A percentile compares a stretch with the other conserved stretches of the same genome.
phyloP scores from a whole-genome alignment of 2,797 vertebrate genomes.

The Cetoscarus ocellatus region DNA sequence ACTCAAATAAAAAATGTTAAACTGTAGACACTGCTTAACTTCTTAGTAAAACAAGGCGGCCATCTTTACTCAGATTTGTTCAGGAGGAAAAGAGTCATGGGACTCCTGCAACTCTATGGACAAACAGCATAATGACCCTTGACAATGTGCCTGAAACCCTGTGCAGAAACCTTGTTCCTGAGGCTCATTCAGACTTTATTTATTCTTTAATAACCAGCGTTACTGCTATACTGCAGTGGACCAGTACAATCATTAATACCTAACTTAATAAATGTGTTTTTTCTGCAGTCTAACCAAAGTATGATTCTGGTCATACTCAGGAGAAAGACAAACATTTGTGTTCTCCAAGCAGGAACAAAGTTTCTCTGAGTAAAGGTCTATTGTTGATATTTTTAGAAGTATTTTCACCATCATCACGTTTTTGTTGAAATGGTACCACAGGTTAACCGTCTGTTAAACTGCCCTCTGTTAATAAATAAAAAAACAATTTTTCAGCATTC shows the following conservation, averaged over 20 bases:
- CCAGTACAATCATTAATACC: too few relatives aligned
- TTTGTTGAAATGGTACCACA: background rate
- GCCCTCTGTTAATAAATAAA: background rate
- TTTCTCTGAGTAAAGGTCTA: background rate
- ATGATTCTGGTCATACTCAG: too few relatives aligned
- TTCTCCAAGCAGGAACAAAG: background rate
- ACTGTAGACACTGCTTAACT: background rate
- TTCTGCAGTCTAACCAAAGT: too few relatives aligned
- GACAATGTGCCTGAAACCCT: slow-evolving; percentile 20
- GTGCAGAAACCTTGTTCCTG: background rate
- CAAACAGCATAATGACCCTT: slow-evolving; percentile 7
- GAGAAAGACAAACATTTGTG: too few relatives aligned
- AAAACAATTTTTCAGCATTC: background rate
- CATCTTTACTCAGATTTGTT: slow-evolving; percentile 25
- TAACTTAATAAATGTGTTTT: too few relatives aligned
- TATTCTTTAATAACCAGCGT: too few relatives aligned
- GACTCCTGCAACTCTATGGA: background rate
- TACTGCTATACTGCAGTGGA: too few relatives aligned
- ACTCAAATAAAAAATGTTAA: too few relatives aligned
- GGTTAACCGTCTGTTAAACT: background rate
- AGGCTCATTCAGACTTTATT: too few relatives aligned
- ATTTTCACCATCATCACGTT: background rate
- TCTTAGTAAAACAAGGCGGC: background rate
- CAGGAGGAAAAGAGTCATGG: slow-evolving; percentile 9
- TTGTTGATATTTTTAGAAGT: too few relatives aligned